A percentile compares a stretch with the other conserved stretches of the same genome.
Conservation (phyloP, 1,140 invertebrate species). For the Diploscapter pachys region DNA sequence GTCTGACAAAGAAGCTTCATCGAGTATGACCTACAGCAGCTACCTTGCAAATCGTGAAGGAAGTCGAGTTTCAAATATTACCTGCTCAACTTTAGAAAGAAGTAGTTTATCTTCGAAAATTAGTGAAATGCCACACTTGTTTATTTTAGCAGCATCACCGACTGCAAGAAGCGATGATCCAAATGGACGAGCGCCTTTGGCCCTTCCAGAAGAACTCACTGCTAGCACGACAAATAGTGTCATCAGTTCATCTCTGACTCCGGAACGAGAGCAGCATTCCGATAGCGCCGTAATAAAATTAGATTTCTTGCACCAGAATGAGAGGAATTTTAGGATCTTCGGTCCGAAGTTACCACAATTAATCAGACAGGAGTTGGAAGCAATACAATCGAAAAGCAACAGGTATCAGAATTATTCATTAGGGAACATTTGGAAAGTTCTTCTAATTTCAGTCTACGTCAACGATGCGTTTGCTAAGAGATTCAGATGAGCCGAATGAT, state of each 20-base stretch:
- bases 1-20: too few relatives aligned
- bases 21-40: too few relatives aligned
- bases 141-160: conserved; percentile 35
- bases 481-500: too few relatives aligned
- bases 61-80: conserved; percentile 6
- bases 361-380: background rate
- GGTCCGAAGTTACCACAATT: conserved; percentile 12
- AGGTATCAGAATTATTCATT: conserved; percentile 2
- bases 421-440: too few relatives aligned
- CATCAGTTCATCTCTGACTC: background rate
- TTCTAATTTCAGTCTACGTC: too few relatives aligned
- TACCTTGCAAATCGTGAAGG: too few relatives aligned
- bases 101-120: conserved; percentile 15
- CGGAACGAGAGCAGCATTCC: background rate
- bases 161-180: conserved; percentile 19
- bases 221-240: conserved; percentile 27
- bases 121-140: background rate
- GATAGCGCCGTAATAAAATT: background rate
- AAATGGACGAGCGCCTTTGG: conserved; percentile 39
- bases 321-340: background rate
- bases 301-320: background rate
- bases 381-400: background rate
- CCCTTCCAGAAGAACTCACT: conserved; percentile 42
- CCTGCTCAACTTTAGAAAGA: conserved; percentile 42
- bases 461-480: too few relatives aligned